Percentiles rank a stretch among this genome's conserved stretches.
Evolutionary conservation across 23 tunicate species (phyloP).

Genomic region (Halocynthia aurantium): DNA sequence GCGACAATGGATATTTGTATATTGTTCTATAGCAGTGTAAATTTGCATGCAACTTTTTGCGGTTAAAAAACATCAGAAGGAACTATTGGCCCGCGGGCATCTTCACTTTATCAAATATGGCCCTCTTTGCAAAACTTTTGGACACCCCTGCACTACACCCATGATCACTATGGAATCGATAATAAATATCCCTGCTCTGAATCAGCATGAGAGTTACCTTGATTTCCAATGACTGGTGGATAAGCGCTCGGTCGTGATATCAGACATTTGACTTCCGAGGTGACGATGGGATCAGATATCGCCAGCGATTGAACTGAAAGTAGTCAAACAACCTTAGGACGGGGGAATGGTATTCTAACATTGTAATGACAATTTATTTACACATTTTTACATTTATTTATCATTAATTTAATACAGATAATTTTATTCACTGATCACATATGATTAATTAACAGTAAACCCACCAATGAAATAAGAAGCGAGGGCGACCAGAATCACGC

Average conservation of each 20-base stretch:
- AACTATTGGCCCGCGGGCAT: too few species aligned
- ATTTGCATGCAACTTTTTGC: too few species aligned
- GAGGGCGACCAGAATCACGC: slow-evolving; percentile 55
- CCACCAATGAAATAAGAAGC: slow-evolving; percentile 56
- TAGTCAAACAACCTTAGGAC: not conserved
- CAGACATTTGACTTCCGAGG: slow-evolving; percentile 11
- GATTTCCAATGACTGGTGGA: slow-evolving; percentile 1
- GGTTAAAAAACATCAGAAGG: too few species aligned
- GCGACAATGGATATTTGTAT: too few species aligned
- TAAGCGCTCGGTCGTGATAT: slow-evolving; percentile 1
- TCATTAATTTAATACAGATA: not conserved
- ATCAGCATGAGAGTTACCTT: slow-evolving; percentile 1
- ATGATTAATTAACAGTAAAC: slow-evolving; percentile 20
- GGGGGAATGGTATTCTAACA: too few species aligned
- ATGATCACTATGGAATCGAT: too few species aligned
- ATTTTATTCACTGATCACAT: not conserved
- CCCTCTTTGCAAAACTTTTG: too few species aligned
- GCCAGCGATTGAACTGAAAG: slow-evolving; percentile 24
- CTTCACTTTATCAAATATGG: too few species aligned
- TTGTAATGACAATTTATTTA: too few species aligned
- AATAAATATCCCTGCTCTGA: not conserved
- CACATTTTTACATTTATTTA: too few species aligned
- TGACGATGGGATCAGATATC: not conserved
- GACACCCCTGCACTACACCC: not conserved
- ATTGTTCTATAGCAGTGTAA: too few species aligned